Percentiles rank a stretch among this genome's conserved stretches.
phyloP scores from a whole-genome alignment of 2,888 invertebrate genomes.

The Ptilodon capucinus region DNA sequence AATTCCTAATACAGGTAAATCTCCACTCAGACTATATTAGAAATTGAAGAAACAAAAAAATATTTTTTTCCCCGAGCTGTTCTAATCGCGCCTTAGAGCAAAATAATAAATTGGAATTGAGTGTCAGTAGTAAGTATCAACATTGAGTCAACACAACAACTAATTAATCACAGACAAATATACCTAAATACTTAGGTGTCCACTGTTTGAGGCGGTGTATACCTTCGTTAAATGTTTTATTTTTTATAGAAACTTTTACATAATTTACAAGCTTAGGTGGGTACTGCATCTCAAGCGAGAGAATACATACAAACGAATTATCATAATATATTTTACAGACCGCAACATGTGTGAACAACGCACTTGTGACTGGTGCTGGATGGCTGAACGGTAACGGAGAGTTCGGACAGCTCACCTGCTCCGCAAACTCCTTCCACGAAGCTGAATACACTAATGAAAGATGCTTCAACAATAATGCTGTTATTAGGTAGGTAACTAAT shows the following conservation, averaged over 20 bases:
- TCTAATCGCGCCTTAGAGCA: not conserved
- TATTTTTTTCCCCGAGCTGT: not conserved
- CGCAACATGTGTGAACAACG: slow-evolving; percentile 56
- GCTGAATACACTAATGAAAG: slow-evolving; percentile 61
- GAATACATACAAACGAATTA: too few relatives aligned
- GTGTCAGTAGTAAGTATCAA: too few relatives aligned
- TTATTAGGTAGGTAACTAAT: slow-evolving; percentile 42
- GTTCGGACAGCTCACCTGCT: slow-evolving; percentile 69
- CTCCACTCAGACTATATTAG: not conserved
- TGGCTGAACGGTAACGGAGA: slow-evolving; percentile 59
- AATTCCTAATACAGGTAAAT: not conserved
- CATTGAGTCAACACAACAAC: too few relatives aligned
- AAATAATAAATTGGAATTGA: not conserved
- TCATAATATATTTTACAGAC: slow-evolving; percentile 37
- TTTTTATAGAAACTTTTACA: too few relatives aligned
- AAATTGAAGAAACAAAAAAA: not conserved
- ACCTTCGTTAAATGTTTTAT: not conserved
- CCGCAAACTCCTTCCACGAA: slow-evolving; percentile 55
- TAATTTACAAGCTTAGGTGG: too few relatives aligned
- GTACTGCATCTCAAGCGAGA: too few relatives aligned
- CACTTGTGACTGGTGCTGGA: slow-evolving; percentile 52
- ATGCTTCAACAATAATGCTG: slow-evolving; percentile 67
- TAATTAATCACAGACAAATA: too few relatives aligned
- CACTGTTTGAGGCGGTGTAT: not conserved
- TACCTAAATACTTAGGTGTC: not conserved